Percentiles rank a stretch among this genome's conserved stretches.
These are phyloP conservation scores for Onychostruthus taczanowskii DNA, from an alignment of 2,113 vertebrate species.

Conservation along the genomic window DNA sequence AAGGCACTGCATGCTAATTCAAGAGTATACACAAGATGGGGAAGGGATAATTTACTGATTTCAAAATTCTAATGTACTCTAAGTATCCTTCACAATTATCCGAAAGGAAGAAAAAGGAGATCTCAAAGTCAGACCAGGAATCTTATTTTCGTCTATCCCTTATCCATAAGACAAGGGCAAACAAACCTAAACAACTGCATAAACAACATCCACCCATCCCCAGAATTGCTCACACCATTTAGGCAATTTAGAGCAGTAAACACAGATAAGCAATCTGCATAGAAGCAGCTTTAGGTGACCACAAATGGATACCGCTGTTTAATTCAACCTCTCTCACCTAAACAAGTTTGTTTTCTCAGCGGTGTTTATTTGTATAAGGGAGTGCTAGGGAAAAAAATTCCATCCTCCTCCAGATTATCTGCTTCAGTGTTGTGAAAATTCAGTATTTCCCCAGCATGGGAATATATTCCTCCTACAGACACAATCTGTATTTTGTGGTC, in stretches of 20 bases:
- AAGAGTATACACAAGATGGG: neutral
- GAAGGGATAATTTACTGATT: neutral
- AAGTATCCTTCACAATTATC: neutral
- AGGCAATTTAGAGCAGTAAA: slow-evolving; percentile 57
- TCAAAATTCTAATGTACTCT: neutral
- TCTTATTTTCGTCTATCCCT: neutral
- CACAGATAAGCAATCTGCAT: slow-evolving; percentile 58
- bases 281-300: slow-evolving; percentile 56
- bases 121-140: neutral
- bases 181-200: slow-evolving; percentile 40
- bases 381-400: slow-evolving; percentile 43
- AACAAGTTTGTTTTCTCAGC: slow-evolving; percentile 61
- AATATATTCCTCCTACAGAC: slow-evolving; percentile 59
- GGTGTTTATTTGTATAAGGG: slow-evolving; percentile 51
- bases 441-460: slow-evolving; percentile 50
- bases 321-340: slow-evolving; percentile 53
- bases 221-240: slow-evolving; percentile 52
- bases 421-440: slow-evolving; percentile 55
- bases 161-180: slow-evolving; percentile 12
- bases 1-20: accelerated
- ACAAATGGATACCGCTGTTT: slow-evolving; percentile 53
- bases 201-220: slow-evolving; percentile 41
- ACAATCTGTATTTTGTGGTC: slow-evolving; percentile 3
- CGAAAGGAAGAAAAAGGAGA: neutral
- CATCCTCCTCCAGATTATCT: slow-evolving; percentile 47